These are phyloP conservation scores for Nesogale talazaci DNA, from an alignment of 2,113 vertebrate genomes.

Conservation along the genomic window DNA sequence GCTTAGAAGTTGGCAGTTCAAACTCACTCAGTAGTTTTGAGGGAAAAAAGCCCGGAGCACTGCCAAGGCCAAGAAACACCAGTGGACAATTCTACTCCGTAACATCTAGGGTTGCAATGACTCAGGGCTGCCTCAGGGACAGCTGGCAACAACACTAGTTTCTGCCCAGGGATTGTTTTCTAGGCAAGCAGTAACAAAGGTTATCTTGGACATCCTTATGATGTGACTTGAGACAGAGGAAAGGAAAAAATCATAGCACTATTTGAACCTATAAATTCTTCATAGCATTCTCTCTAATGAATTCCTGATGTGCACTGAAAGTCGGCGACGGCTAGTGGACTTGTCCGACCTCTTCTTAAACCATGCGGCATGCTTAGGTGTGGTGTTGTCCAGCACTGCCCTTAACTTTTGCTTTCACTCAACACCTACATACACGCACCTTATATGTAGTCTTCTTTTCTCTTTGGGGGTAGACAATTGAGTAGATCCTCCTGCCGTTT, in stretches of 20 bases:
- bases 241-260: neutral
- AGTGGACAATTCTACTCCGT: neutral
- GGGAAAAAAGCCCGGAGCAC: neutral
- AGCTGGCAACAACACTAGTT: neutral
- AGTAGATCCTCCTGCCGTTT: constrained; percentile 77
- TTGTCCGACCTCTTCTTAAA: neutral
- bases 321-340: neutral
- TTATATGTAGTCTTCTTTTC: neutral
- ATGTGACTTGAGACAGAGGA: neutral
- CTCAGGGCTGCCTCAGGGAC: neutral
- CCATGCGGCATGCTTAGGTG: neutral
- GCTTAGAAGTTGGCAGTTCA: neutral
- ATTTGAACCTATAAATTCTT: neutral
- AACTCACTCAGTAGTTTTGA: neutral
- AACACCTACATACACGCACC: neutral
- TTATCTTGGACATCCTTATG: neutral
- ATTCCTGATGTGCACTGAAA: neutral
- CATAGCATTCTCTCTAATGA: neutral
- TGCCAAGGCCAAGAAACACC: neutral
- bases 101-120: neutral
- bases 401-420: neutral
- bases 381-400: neutral
- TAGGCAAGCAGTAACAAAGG: neutral
- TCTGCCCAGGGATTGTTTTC: neutral
- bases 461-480: constrained; percentile 25